Percentiles rank a stretch among this genome's conserved stretches.
Evolutionary conservation across 2,888 invertebrate genomes (phyloP).

Genomic region (Spodoptera picta): DNA sequence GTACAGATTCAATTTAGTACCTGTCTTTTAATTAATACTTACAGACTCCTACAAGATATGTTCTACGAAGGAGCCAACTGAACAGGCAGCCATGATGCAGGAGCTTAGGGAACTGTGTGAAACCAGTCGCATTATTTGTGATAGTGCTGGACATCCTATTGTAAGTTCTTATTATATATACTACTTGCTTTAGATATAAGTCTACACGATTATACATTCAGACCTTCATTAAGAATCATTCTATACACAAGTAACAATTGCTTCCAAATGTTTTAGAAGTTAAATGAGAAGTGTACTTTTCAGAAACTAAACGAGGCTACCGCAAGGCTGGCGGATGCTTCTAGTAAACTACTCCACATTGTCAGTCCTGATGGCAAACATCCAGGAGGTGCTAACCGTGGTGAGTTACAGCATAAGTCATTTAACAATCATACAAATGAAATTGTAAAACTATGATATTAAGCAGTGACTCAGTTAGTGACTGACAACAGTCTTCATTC

Average conservation of each 20-base stretch:
- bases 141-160: conserved; percentile 24
- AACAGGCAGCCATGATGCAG: conserved; percentile 15
- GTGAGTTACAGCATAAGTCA: not conserved
- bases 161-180: conserved; percentile 11
- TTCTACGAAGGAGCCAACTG: conserved; percentile 2
- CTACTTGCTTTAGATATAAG: no score
- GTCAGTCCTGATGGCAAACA: conserved; percentile 29
- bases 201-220: no score
- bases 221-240: no score
- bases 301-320: conserved; percentile 45
- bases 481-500: no score
- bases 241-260: no score
- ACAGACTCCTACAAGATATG: conserved; percentile 26
- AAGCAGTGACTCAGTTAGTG: no score
- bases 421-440: no score
- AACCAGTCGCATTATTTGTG: conserved; percentile 33
- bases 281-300: no score
- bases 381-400: not conserved
- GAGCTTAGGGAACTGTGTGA: conserved; percentile 38
- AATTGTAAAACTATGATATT: no score
- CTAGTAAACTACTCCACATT: conserved; percentile 37
- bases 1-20: no score
- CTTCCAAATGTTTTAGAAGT: no score
- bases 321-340: conserved; percentile 44
- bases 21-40: no score